Evolutionary conservation across 2,888 invertebrate genomes (phyloP).

Genomic region (Apodemia zela): DNA sequence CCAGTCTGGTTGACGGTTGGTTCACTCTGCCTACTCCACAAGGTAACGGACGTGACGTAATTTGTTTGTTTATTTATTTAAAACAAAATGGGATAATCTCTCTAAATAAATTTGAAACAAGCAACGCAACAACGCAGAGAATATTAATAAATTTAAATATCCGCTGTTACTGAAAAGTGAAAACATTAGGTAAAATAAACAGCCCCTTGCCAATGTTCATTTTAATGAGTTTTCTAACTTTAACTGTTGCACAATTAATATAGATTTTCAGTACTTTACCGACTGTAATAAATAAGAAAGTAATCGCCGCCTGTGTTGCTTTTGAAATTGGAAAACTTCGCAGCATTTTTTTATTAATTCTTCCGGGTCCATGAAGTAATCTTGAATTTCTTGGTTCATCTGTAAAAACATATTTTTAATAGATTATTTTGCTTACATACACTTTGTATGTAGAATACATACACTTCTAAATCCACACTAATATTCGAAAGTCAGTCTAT

Average conservation of each 20-base stretch:
- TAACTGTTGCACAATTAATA: constrained; percentile 6
- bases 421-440: not conserved
- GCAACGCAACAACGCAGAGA: not conserved
- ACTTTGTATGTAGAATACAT: too few species aligned
- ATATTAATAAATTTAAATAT: not conserved
- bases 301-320: constrained; percentile 67
- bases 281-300: constrained; percentile 72
- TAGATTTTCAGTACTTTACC: constrained; percentile 41
- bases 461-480: too few species aligned
- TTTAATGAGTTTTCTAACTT: constrained; percentile 4
- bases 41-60: too few species aligned
- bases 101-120: not conserved
- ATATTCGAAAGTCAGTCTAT: too few species aligned
- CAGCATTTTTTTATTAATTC: constrained; percentile 70
- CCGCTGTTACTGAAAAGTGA: not conserved
- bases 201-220: not conserved
- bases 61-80: too few species aligned
- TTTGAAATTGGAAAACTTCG: constrained; percentile 72
- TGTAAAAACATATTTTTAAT: too few species aligned
- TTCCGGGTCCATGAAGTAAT: constrained; percentile 75
- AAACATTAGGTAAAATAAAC: not conserved
- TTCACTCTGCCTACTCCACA: too few species aligned
- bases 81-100: not conserved
- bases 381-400: constrained; percentile 76
- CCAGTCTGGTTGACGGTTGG: too few species aligned